Base-by-base conservation (phyloP, 1,140 invertebrate genomes). In the Chrysomallon squamiferum region DNA sequence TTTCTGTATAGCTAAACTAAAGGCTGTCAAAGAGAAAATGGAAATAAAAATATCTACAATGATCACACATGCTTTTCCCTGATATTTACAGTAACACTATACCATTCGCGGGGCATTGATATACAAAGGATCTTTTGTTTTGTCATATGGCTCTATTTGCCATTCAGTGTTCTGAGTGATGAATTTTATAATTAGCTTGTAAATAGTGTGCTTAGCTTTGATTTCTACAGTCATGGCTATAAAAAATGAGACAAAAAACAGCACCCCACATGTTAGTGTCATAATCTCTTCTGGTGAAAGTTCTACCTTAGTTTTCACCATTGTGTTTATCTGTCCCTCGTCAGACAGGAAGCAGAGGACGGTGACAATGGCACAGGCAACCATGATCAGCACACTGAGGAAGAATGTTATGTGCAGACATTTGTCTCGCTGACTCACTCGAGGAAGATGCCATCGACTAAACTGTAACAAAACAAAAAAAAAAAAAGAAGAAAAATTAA, bases 151-250 rank as follows among this genome's bases (percentile, higher is more conserved):
- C 47, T 88, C 86, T 20, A 88, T 87, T 63, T 86, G 84, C 87
- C 87, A 88, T 60, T 86, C 85, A 57, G 87, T 87, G 67, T 88
- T 88, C 33, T 88, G 80, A 60, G 81, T 83, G 38, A 88, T 71
- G 70, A 88, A 88, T 60, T 86, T 84, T 52, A 83, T 74, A 65
- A 85, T 78, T 11, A 88, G 76, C 62, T 87, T 79, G 69, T 88
- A 88, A 18, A 88, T 68, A 1, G 87, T 88, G 66, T 87, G 81
- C 35, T 82, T 77, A 18, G 88, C 88, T 69, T 88, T 89, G 22
- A 88, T 87, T 74, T 89, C 87, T 25, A 87, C 88, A 66, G 88
- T 88, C 86, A 89, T 89, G 41, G 88, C 87, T 9, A 88, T 78
- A 74, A 89, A 89, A 68, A 89, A 89, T 9, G 87, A 87, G 22